These are phyloP conservation scores for Thalpophila matura DNA, from an alignment of 2,888 invertebrate species.

Conservation along the genomic window DNA sequence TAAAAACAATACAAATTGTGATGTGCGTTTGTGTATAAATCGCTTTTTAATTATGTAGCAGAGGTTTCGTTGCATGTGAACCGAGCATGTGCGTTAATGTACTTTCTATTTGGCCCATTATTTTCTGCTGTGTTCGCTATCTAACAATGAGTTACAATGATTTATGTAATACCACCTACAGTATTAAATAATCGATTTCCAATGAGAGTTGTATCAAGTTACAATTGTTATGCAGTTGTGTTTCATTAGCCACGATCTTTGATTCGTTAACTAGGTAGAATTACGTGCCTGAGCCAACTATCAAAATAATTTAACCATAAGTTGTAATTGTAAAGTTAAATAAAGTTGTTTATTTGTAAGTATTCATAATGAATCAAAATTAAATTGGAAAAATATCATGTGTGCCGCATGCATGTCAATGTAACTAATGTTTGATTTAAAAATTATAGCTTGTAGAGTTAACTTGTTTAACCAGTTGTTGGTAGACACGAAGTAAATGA, in stretches of 20 bases:
- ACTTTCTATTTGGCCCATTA: constrained; percentile 76
- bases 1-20: constrained; percentile 56
- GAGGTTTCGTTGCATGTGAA: constrained; percentile 69
- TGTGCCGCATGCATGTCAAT: constrained; percentile 8
- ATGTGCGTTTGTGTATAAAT: constrained; percentile 54
- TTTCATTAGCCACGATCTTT: constrained; percentile 43
- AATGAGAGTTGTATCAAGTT: constrained; percentile 61
- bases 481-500: constrained; percentile 67
- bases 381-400: background rate
- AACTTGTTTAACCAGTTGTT: constrained; percentile 79
- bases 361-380: background rate
- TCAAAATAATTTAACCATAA: background rate
- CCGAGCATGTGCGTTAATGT: constrained; percentile 63
- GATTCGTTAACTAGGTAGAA: constrained; percentile 30
- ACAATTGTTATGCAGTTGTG: constrained; percentile 44
- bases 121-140: constrained; percentile 64
- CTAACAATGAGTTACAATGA: constrained; percentile 67
- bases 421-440: constrained; percentile 71
- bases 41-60: constrained; percentile 62
- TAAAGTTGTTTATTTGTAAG: background rate
- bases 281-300: constrained; percentile 3
- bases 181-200: constrained; percentile 71
- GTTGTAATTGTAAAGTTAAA: background rate
- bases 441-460: constrained; percentile 66
- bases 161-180: constrained; percentile 73